Evolutionary conservation across 2,888 invertebrate species (phyloP).

Genomic region (Pyrgus malvae): DNA sequence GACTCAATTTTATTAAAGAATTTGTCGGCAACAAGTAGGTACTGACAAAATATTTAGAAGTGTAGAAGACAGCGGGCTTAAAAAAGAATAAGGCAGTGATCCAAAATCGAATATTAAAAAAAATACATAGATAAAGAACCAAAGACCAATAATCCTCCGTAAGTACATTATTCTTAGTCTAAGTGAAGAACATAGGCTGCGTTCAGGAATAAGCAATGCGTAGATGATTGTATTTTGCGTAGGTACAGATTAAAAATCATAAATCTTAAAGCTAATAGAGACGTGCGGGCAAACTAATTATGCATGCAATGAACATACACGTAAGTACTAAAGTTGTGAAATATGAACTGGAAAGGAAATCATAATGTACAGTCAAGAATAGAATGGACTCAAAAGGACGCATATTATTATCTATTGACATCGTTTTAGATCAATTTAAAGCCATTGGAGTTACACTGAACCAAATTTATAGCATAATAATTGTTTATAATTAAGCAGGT

Average conservation of each 20-base stretch:
- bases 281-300: background rate
- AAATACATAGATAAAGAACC: too few relatives aligned
- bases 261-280: background rate
- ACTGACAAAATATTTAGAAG: too few relatives aligned
- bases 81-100: too few relatives aligned
- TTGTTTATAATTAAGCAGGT: conserved; percentile 14
- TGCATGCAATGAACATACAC: background rate
- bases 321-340: background rate
- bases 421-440: conserved; percentile 17
- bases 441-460: conserved; percentile 5
- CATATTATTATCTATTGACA: conserved; percentile 12
- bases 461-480: conserved; percentile 14
- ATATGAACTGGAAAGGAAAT: conserved; percentile 8
- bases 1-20: too few relatives aligned
- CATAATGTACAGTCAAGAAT: conserved; percentile 1
- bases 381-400: conserved; percentile 6
- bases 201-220: background rate
- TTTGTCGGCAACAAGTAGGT: too few relatives aligned
- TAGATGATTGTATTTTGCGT: background rate
- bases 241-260: background rate
- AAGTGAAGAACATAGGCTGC: too few relatives aligned
- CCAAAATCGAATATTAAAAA: too few relatives aligned
- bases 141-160: too few relatives aligned
- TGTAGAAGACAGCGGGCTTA: too few relatives aligned
- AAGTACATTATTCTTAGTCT: too few relatives aligned